Conservation (phyloP, 1,140 invertebrate species). For the Drosophila lacteicornis region DNA sequence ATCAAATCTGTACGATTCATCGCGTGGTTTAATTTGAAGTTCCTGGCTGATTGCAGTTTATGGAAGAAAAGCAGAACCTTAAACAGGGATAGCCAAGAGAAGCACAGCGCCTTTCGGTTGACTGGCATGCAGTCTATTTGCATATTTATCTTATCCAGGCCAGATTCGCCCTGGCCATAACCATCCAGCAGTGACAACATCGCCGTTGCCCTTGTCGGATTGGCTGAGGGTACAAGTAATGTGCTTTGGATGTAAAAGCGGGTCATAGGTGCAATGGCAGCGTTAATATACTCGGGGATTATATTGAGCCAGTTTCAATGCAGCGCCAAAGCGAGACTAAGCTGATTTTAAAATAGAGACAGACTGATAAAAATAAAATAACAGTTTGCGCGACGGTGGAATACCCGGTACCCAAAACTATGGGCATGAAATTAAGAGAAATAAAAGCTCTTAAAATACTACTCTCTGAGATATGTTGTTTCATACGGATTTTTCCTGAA, state of each 20-base stretch:
- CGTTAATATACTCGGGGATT: constrained; percentile 73
- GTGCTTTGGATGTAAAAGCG: constrained; percentile 1
- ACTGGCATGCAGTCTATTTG: constrained; percentile 69
- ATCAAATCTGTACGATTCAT: constrained; percentile 25
- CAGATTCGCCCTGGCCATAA: constrained; percentile 40
- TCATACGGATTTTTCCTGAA: no score
- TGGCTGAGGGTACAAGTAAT: constrained; percentile 59
- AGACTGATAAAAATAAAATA: constrained; percentile 13
- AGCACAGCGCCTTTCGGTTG: constrained; percentile 13
- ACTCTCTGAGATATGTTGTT: no score
- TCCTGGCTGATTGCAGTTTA: constrained; percentile 55
- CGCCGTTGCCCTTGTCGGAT: constrained; percentile 61
- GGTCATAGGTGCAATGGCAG: constrained; percentile 76
- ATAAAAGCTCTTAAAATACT: no score
- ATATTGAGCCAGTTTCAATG: constrained; percentile 54
- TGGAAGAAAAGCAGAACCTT: constrained; percentile 56
- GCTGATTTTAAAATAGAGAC: constrained; percentile 36
- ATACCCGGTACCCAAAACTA: no score
- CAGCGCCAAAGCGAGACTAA: constrained; percentile 41
- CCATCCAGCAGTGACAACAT: constrained; percentile 65
- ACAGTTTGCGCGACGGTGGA: no score
- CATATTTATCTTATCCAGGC: constrained; percentile 74
- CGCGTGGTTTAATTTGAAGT: constrained; percentile 38
- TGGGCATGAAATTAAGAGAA: no score
- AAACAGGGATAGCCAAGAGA: background rate